A percentile compares a stretch with the other conserved stretches of the same genome.
Evolutionary conservation across 2,888 invertebrate species (phyloP).

Genomic region (Bombylius major): DNA sequence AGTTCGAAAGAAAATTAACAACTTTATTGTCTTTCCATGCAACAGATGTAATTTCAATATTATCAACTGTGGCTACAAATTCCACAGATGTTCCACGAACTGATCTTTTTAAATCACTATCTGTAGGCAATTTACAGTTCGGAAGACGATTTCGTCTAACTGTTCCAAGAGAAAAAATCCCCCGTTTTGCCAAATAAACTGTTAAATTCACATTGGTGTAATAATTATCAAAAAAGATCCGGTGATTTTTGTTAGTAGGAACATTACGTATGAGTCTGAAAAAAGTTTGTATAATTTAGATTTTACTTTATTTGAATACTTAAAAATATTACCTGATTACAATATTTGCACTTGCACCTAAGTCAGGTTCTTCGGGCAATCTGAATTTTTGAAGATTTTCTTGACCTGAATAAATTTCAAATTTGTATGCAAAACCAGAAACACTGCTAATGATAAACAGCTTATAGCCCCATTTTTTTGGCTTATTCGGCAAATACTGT

Average conservation of each 20-base stretch:
- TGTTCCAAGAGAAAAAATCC: conserved; percentile 4
- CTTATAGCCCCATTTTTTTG: conserved; percentile 19
- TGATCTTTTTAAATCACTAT: conserved; percentile 9
- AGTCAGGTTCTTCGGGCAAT: conserved; percentile 1
- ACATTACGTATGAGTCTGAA: conserved; percentile 6
- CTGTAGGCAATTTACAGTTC: not conserved
- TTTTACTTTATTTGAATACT: too few species aligned
- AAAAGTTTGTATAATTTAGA: too few species aligned
- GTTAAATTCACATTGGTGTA: conserved; percentile 8
- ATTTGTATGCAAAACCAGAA: conserved; percentile 16
- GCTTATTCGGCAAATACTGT: conserved; percentile 18
- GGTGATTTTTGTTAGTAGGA: conserved; percentile 7
- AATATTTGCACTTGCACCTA: conserved; percentile 7
- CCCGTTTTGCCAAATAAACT: conserved; percentile 2
- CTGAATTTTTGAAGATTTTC: conserved; percentile 13
- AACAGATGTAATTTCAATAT: conserved; percentile 8
- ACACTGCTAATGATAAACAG: conserved; percentile 17
- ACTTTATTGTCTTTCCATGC: conserved; percentile 11
- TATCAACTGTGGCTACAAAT: conserved; percentile 11
- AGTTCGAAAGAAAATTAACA: conserved; percentile 9
- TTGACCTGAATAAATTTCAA: conserved; percentile 11
- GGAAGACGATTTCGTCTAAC: not conserved
- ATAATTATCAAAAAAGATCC: conserved; percentile 11
- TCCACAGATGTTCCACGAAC: conserved; percentile 11
- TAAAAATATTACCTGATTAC: not conserved